Percentiles rank a stretch among this genome's conserved stretches.
phyloP scores from a whole-genome alignment of 1,140 invertebrate species.

The Polypedilum pembai region DNA sequence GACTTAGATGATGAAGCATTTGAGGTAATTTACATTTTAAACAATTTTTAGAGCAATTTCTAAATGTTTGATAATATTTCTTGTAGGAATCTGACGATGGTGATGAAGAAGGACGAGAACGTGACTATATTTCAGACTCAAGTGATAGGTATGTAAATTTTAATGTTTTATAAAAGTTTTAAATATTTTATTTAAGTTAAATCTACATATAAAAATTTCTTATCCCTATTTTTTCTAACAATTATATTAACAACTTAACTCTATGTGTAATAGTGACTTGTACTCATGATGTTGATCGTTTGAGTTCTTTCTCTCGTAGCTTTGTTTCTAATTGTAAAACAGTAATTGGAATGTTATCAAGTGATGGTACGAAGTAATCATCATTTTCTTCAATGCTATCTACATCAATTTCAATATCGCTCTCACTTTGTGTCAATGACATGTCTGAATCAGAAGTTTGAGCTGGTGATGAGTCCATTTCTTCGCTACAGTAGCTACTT shows the following conservation, averaged over 20 bases:
- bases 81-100: constrained; percentile 83
- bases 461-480: background rate
- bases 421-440: background rate
- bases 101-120: constrained; percentile 87
- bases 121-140: constrained; percentile 79
- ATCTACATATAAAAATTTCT: background rate
- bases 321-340: constrained; percentile 21
- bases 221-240: no score
- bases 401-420: constrained; percentile 17
- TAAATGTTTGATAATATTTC: background rate
- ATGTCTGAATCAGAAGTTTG: background rate
- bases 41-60: background rate
- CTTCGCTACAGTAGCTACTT: background rate
- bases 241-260: background rate
- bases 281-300: background rate
- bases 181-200: background rate
- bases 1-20: constrained; percentile 78
- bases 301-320: constrained; percentile 1
- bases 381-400: background rate
- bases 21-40: constrained; percentile 46
- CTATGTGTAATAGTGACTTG: background rate
- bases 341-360: constrained; percentile 14
- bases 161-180: background rate
- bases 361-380: constrained; percentile 4
- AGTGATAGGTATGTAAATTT: constrained; percentile 52